Conservation (phyloP, 2,888 invertebrate species). For the Blastobasis lacticolella region DNA sequence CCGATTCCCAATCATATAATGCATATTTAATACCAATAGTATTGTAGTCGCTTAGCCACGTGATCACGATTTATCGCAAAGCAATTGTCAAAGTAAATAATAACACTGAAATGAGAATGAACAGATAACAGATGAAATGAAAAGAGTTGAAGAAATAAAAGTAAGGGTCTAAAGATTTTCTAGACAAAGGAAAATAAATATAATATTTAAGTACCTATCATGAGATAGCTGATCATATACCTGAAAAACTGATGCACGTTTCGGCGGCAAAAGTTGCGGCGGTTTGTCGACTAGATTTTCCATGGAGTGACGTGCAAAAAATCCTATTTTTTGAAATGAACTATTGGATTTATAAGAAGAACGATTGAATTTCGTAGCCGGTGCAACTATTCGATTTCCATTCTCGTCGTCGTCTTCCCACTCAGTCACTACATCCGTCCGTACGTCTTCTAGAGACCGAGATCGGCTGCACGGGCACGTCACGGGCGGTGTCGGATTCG, state of each 20-base stretch:
- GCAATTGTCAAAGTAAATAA: too few species aligned
- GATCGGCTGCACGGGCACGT: slow-evolving; percentile 79
- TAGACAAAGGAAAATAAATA: too few species aligned
- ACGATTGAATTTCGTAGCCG: slow-evolving; percentile 64
- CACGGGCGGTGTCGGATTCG: slow-evolving; percentile 40
- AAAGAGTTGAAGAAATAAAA: too few species aligned
- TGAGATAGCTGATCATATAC: slow-evolving; percentile 41
- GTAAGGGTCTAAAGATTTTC: too few species aligned
- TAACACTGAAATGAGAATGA: too few species aligned
- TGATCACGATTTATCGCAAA: too few species aligned
- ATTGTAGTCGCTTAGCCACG: too few species aligned
- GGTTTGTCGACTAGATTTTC: slow-evolving; percentile 78
- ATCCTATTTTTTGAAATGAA: slow-evolving; percentile 59
- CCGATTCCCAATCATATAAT: too few species aligned
- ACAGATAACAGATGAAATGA: too few species aligned
- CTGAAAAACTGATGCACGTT: slow-evolving; percentile 72
- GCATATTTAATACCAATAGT: too few species aligned
- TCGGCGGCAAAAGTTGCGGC: slow-evolving; percentile 64
- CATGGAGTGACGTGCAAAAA: slow-evolving; percentile 79
- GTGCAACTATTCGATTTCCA: slow-evolving; percentile 73
- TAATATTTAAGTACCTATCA: slow-evolving; percentile 3
- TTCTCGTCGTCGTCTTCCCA: slow-evolving; percentile 79
- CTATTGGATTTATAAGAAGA: slow-evolving; percentile 48
- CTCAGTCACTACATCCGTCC: slow-evolving; percentile 76
- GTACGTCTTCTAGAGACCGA: slow-evolving; percentile 82